Base-by-base conservation (phyloP, 2,113 vertebrate genomes). In the Daphoenositta chrysoptera region DNA sequence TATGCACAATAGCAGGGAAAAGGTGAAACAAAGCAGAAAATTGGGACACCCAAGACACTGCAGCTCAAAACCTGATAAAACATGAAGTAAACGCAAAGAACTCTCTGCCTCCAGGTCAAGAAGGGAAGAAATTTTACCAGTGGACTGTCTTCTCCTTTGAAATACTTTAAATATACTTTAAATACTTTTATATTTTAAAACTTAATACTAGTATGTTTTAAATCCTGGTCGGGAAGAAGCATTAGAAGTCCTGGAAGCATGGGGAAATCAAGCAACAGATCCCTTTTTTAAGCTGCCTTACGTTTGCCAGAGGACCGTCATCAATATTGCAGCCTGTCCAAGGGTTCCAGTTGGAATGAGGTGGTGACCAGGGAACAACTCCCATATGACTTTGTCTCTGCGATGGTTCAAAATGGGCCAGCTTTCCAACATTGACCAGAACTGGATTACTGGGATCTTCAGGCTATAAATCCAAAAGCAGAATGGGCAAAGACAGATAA, bases 241-340 rank as follows among this genome's bases (percentile, higher is more conserved):
- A 92, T 58, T 56, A 47, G 20, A 89, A 92, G 54, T 48, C 87
- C 73, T 6, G 9, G 44, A 65, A 89, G 57, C 53, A 69, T 5
- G 7, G 8, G 22, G 30, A 81, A 83, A 86, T 77, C 13, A 71
- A 69, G 33, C 6, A 73, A 61, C 19, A 85, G 63, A 69, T 28
- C 13, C 15, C 15, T 75, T 83, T 21, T 81, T 73, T 65, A 91
- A 89, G 44, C 8, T 61, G 19, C 35, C 54, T 63, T 93, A 87
- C 64, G 95, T 99, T 99, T 61, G 99, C 99, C 92, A 99, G 97
- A 7, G 99, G 99, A 4, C 99, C 99, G 17, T 99, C 99, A 66
- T 99, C 99, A 35, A 99, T 99, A 97, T 99, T 99, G 97, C 98
- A 98, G 97, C 99, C 98, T 40, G 99, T 99, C 99, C 99, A 99